Evolutionary conservation across 2,113 vertebrate genomes (phyloP).

Genomic region (Ellobius talpinus): DNA sequence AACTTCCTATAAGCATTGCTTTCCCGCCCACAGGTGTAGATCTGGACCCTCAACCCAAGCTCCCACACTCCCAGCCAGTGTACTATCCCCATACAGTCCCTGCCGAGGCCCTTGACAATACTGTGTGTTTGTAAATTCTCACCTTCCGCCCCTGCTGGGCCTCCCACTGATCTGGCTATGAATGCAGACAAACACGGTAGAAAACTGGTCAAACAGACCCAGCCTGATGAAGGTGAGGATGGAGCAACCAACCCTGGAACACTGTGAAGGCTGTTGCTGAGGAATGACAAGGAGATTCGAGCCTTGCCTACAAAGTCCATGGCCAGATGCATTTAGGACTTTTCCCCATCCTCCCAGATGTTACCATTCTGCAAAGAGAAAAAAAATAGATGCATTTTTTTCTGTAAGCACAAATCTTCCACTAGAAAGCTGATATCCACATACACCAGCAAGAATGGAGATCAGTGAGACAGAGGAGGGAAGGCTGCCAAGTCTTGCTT

Average conservation of each 20-base stretch:
- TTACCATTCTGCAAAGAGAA: neutral
- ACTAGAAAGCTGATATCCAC: neutral
- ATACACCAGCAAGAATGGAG: neutral
- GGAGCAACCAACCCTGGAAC: neutral
- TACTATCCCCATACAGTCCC: fast-evolving
- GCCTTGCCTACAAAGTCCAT: neutral
- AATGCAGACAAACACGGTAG: neutral
- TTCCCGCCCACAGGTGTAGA: neutral
- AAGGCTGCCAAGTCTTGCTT: neutral
- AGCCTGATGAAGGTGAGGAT: neutral
- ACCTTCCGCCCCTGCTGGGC: neutral
- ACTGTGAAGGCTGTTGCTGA: neutral
- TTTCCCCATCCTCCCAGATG: neutral
- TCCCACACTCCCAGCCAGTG: too few species aligned
- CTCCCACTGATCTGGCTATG: neutral
- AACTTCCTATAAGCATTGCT: neutral
- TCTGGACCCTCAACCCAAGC: neutral
- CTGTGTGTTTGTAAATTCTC: neutral
- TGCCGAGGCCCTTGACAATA: neutral
- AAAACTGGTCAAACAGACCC: neutral
- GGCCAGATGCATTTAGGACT: neutral
- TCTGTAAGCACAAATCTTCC: neutral
- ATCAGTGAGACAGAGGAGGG: neutral
- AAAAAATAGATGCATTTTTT: neutral
- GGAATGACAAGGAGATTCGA: neutral